Conservation (phyloP, 2,113 vertebrate genomes). For the Rhineura floridana region DNA sequence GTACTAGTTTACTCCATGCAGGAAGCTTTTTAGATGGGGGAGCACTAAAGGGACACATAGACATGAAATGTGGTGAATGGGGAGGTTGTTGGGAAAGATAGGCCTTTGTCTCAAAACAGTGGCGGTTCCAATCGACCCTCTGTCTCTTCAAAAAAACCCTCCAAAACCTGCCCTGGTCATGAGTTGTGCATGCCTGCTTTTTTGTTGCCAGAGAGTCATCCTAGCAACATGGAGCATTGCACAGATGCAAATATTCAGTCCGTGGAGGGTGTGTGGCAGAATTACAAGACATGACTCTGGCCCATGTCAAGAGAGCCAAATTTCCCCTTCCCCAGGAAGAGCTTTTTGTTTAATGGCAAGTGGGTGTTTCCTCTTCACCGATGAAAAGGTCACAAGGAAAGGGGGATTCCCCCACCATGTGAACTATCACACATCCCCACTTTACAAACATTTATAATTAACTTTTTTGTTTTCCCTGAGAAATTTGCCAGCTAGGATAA, state of each 20-base stretch:
- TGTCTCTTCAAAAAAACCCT: background rate
- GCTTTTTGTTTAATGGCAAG: background rate
- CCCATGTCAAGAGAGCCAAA: background rate
- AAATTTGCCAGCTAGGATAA: conserved; percentile 58
- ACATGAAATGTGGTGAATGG: too few species aligned
- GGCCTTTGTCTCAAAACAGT: too few species aligned
- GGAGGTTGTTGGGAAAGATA: too few species aligned
- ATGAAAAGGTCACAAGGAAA: background rate
- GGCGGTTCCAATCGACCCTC: background rate
- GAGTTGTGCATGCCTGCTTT: background rate
- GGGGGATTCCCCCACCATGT: too few species aligned
- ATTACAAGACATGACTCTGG: background rate
- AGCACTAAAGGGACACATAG: too few species aligned
- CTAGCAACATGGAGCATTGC: too few species aligned
- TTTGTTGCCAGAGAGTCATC: background rate
- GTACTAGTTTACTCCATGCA: too few species aligned
- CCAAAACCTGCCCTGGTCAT: background rate
- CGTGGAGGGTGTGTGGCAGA: too few species aligned
- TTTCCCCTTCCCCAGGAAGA: background rate
- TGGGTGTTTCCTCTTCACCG: background rate
- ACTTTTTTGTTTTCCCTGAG: conserved; percentile 68
- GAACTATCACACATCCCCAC: background rate
- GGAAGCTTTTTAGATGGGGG: too few species aligned
- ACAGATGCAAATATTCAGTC: too few species aligned
- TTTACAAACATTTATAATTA: conserved; percentile 63